Evolutionary conservation across 1,140 invertebrate genomes (phyloP), one percentile per base, ranked within the genome.

Genomic region (Nylanderia fulva): DNA sequence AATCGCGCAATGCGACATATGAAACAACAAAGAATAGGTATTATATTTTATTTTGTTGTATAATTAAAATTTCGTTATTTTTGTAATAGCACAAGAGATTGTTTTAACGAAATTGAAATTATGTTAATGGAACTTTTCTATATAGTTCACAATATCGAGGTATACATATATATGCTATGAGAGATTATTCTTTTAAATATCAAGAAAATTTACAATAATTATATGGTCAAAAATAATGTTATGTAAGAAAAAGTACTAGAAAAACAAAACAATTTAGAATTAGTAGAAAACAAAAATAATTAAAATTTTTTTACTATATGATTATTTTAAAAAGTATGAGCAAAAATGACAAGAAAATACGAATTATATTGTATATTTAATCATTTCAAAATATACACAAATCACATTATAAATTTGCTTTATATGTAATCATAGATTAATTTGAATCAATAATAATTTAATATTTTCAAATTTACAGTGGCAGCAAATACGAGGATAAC

Each of bases 1-100:
- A 98, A 92, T 98, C 98, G 4, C 95, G 98, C 90, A 98, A 97
- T 79, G 95, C 96, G 45, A 96, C 96, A 27, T 97, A 97, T 88
- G 97, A 97, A 93, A 96, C 94, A 54, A 94, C 96, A 29, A 98
- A 97, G 95, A 96, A 94, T 60, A 96, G 96, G 97, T 97, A 93
- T 91, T 87, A 72, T 88, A 85, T 33, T 69, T 82, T 84, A 64
- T 27, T 21, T 24, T 39, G 2, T 21, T 48, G 36, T 1, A 60
- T 42, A 15, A 45, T 60, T 58, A 27, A 45, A 75, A 75, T 27
- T 60, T 8, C 15, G 45, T 48, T 48, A 18, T 48, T 45, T 61
- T 72, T 18, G 7, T 45, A 33, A 61, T 56, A 45, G 60, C 52
- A n/a, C n/a, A n/a, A 33, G 69, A 48, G 56, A 27, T 56, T 83